Evolutionary conservation across 2,797 vertebrate species (phyloP).

Genomic region (Sebastolobus altivelis): DNA sequence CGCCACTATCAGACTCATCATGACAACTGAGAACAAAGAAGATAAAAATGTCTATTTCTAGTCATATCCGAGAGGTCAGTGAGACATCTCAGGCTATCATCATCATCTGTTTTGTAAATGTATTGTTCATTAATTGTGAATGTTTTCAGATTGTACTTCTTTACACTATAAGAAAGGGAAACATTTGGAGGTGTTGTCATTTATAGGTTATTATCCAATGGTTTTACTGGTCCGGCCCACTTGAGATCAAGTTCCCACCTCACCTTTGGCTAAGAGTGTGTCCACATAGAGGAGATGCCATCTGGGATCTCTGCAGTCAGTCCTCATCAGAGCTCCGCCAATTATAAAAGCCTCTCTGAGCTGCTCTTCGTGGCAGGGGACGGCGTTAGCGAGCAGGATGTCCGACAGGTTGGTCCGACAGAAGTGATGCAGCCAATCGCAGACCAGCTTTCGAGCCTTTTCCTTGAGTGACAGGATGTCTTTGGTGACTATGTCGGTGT

Average conservation of each 20-base stretch:
- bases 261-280: slow-evolving; percentile 87
- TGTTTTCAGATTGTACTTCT: neutral
- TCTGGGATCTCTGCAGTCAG: slow-evolving; percentile 78
- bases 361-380: slow-evolving; percentile 71
- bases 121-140: neutral
- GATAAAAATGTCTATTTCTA: neutral
- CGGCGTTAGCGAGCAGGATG: slow-evolving; percentile 52
- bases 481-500: slow-evolving; percentile 80
- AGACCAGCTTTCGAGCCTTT: slow-evolving; percentile 83
- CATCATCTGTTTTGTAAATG: neutral
- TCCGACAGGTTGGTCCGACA: slow-evolving; percentile 82
- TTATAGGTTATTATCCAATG: neutral
- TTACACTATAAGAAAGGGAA: neutral
- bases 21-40: neutral
- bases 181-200: neutral
- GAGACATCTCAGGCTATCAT: neutral
- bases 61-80: neutral
- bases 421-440: slow-evolving; percentile 88
- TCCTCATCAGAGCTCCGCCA: slow-evolving; percentile 83
- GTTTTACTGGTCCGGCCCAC: no score
- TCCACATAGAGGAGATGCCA: slow-evolving; percentile 90
- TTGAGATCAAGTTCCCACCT: slow-evolving; percentile 22
- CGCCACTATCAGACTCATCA: neutral
- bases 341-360: slow-evolving; percentile 83
- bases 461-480: slow-evolving; percentile 90